Percentiles rank a stretch among this genome's conserved stretches.
These are phyloP conservation scores for Drosophila gaucha DNA, from an alignment of 2,888 invertebrate species.

Conservation along the genomic window DNA sequence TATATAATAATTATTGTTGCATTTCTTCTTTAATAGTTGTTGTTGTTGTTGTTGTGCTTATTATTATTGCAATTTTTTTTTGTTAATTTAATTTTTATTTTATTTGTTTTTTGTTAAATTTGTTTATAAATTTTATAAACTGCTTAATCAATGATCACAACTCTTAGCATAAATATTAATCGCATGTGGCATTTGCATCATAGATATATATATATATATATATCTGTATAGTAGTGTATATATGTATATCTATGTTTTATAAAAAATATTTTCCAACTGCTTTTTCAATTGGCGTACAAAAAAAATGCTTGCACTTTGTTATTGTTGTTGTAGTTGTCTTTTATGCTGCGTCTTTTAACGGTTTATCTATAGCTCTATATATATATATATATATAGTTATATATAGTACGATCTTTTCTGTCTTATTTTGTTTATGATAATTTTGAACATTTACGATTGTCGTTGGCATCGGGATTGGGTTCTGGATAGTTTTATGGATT, in stretches of 20 bases:
- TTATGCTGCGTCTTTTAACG: constrained; percentile 16
- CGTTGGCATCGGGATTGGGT: constrained; percentile 16
- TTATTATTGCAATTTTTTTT: constrained; percentile 14
- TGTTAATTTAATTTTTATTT: constrained; percentile 22
- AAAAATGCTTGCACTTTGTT: constrained; percentile 35
- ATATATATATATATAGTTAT: neutral
- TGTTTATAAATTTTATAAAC: constrained; percentile 70
- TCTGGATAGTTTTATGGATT: constrained; percentile 19
- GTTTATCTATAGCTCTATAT: constrained; percentile 14
- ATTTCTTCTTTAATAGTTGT: constrained; percentile 22
- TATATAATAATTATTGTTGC: constrained; percentile 24
- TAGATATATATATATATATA: constrained; percentile 26
- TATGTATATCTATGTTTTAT: constrained; percentile 15
- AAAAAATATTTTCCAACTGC: constrained; percentile 33
- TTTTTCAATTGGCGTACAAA: constrained; percentile 5
- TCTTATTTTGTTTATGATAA: neutral
- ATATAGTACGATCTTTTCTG: constrained; percentile 4
- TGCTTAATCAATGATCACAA: constrained; percentile 85
- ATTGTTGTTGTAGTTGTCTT: constrained; percentile 18
- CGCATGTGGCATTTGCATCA: constrained; percentile 71
- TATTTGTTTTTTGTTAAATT: constrained; percentile 40
- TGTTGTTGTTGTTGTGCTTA: constrained; percentile 22
- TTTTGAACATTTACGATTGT: constrained; percentile 39
- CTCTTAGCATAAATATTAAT: constrained; percentile 83
- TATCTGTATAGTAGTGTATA: constrained; percentile 21